Conservation (phyloP, 2,888 invertebrate genomes). For the Hololepta plana region DNA sequence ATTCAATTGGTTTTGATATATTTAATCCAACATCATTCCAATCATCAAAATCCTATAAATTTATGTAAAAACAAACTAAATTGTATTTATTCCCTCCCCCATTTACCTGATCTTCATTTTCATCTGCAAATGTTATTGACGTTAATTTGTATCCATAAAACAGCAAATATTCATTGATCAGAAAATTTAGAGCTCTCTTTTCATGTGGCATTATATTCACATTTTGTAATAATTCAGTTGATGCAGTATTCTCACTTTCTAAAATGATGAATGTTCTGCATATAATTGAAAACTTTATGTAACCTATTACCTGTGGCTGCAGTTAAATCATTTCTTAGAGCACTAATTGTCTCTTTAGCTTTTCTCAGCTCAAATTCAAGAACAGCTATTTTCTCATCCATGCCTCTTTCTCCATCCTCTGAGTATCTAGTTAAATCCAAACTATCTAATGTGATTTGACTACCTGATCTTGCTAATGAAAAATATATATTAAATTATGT, state of each 20-base stretch:
- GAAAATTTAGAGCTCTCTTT: constrained; percentile 65
- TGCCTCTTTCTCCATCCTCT: constrained; percentile 68
- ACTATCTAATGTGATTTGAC: constrained; percentile 75
- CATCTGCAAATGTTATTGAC: constrained; percentile 79
- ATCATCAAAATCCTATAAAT: constrained; percentile 61
- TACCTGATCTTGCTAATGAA: constrained; percentile 53
- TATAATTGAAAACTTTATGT: neutral
- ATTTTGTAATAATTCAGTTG: too few relatives aligned
- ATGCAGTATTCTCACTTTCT: neutral
- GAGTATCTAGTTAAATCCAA: constrained; percentile 71
- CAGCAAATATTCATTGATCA: constrained; percentile 72
- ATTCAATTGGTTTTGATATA: constrained; percentile 59
- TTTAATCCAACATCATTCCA: constrained; percentile 86
- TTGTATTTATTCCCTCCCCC: constrained; percentile 1
- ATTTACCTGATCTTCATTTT: constrained; percentile 67
- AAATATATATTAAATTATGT: constrained; percentile 3
- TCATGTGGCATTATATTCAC: constrained; percentile 59
- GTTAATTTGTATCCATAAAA: constrained; percentile 67
- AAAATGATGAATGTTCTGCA: neutral
- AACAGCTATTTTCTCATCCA: constrained; percentile 64
- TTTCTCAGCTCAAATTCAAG: constrained; percentile 77
- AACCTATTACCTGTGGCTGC: constrained; percentile 43
- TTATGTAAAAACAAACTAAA: constrained; percentile 3
- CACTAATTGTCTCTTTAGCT: constrained; percentile 70
- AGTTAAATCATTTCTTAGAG: constrained; percentile 64